These are phyloP conservation scores for Macrobrachium nipponense DNA, from an alignment of 1,140 invertebrate genomes.

Conservation along the genomic window DNA sequence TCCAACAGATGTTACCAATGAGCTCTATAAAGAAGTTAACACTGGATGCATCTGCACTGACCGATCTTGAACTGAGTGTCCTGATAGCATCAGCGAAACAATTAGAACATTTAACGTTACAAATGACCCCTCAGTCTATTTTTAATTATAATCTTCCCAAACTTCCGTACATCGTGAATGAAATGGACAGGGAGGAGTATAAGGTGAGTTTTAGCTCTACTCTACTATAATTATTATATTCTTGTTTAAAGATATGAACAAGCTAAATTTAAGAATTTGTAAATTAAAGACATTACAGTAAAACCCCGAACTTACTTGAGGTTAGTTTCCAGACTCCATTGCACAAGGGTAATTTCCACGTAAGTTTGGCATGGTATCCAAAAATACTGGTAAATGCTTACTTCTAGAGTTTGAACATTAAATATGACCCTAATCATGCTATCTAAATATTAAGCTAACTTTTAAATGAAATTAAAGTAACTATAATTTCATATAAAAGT, in stretches of 20 bases:
- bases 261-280: background rate
- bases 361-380: too few relatives aligned
- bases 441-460: too few relatives aligned
- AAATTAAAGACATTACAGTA: background rate
- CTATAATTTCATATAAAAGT: too few relatives aligned
- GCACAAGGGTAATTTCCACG: too few relatives aligned
- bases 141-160: background rate
- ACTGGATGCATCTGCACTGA: background rate
- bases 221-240: too few relatives aligned
- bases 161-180: background rate
- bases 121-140: background rate
- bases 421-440: too few relatives aligned
- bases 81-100: background rate
- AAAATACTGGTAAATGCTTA: too few relatives aligned
- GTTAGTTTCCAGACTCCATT: too few relatives aligned
- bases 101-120: background rate
- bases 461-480: too few relatives aligned
- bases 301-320: too few relatives aligned
- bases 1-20: background rate
- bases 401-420: too few relatives aligned
- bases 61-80: background rate
- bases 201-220: background rate
- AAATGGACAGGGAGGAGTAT: background rate
- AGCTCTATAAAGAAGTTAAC: background rate
- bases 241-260: background rate